Base-by-base conservation (phyloP, 2,797 vertebrate species). In the Neopelma chrysocephalum region DNA sequence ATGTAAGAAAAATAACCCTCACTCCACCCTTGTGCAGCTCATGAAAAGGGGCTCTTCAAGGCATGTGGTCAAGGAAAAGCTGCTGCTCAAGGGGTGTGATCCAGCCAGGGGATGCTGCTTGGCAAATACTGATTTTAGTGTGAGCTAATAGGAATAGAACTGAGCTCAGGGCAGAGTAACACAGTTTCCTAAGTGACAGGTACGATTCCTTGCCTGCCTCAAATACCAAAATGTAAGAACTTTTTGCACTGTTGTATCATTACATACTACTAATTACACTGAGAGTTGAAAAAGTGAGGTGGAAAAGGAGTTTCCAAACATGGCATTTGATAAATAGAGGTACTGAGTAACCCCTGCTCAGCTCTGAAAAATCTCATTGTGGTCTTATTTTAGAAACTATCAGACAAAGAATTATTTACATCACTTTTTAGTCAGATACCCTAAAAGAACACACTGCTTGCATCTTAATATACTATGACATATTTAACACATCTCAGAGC, bases 321-420 rank as follows among this genome's bases (percentile, higher is more conserved):
- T 0, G 0, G 32, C 42, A 64, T 27, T 45, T 3, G 25, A 40
- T 48, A 58, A 47, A 27, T 6, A 34, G 25, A 42, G 25, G 23
- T 15, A n/a, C 21, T 14, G 29, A 82, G 48, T 23, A 65, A 71
- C 2, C 16, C 40, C 47, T 34, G 23, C 5, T 45, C 14, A n/a
- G 50, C 14, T 61, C 64, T 56, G 25, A 53, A 72, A 72, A 84
- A 77, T 19, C 60, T 58, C 20, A 15, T 10, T 15, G 6, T 21
- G 26, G 20, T 31, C 32, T 40, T 56, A 32, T 3, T 16, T 16
- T 72, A 86, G 64, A 60, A 79, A 76, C 14, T 17, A 34, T 20
- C n/a, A 43, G 31, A 16, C 10, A 34, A 9, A 7, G 14, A 17
- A 76, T 53, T 75, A 36, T 43, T 60, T 19, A 36, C 27, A 11